Percentiles rank a stretch among this genome's conserved stretches.
Evolutionary conservation across 2,797 vertebrate genomes (phyloP).

Genomic region (Acrocephalus scirpaceus): DNA sequence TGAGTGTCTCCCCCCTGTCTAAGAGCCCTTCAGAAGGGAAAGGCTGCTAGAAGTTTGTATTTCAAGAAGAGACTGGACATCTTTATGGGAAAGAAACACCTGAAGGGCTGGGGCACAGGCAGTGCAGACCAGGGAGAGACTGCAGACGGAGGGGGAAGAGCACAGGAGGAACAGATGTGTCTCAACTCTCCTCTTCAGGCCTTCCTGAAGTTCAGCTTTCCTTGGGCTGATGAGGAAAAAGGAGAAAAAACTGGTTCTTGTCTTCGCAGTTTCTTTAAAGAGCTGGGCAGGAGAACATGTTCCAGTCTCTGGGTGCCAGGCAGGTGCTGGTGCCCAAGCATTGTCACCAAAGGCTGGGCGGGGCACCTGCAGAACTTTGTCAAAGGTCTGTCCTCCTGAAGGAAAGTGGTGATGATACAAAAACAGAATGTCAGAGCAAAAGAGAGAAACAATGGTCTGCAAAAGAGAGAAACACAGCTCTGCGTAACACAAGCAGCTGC

Average conservation of each 20-base stretch:
- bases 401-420: background rate
- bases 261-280: accelerated
- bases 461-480: background rate
- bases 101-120: background rate
- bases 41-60: background rate
- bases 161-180: background rate
- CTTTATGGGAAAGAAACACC: background rate
- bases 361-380: background rate
- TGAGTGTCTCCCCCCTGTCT: background rate
- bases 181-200: background rate
- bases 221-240: background rate
- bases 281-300: background rate
- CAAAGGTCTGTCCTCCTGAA: background rate
- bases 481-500: background rate
- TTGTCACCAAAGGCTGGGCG: background rate
- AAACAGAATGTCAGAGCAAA: background rate
- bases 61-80: background rate
- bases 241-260: background rate
- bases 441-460: background rate
- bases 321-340: background rate
- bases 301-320: background rate
- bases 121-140: background rate
- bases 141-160: background rate
- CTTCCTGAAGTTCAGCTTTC: background rate
- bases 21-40: background rate